These are phyloP conservation scores for Tychaedon coryphoeus DNA, from an alignment of 2,113 vertebrate species.

Conservation along the genomic window DNA sequence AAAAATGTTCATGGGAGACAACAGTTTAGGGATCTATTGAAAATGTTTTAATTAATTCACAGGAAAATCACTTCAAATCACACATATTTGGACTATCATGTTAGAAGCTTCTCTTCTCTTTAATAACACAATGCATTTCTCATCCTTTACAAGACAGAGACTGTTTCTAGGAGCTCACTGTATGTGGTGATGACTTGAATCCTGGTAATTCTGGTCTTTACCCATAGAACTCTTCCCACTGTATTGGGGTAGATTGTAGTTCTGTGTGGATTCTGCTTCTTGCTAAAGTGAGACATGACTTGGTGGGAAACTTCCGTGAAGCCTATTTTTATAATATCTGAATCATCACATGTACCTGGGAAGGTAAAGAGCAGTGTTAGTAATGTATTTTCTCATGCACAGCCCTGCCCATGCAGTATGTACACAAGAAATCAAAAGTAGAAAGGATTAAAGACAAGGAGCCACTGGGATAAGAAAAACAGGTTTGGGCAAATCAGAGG, in stretches of 20 bases:
- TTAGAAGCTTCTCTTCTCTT: neutral
- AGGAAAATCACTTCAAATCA: neutral
- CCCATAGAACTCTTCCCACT: neutral
- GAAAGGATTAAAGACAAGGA: conserved; percentile 14
- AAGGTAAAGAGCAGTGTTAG: neutral
- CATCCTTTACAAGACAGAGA: neutral
- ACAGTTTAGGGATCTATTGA: neutral
- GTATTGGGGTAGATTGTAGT: neutral
- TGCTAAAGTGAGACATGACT: neutral
- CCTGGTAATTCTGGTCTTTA: neutral
- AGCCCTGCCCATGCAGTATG: neutral
- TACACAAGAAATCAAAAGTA: conserved; percentile 30
- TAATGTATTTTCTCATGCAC: conserved; percentile 8
- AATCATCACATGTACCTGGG: neutral
- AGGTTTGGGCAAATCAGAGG: neutral
- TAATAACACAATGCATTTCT: neutral
- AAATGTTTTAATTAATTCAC: neutral
- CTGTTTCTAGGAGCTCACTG: neutral
- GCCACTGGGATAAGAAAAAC: neutral
- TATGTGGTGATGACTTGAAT: neutral
- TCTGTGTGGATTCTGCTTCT: neutral
- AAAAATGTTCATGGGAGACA: neutral
- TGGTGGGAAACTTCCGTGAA: neutral
- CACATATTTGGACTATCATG: neutral
- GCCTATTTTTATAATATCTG: neutral